Conservation (phyloP, 2,113 vertebrate species). For the Cavia porcellus region DNA sequence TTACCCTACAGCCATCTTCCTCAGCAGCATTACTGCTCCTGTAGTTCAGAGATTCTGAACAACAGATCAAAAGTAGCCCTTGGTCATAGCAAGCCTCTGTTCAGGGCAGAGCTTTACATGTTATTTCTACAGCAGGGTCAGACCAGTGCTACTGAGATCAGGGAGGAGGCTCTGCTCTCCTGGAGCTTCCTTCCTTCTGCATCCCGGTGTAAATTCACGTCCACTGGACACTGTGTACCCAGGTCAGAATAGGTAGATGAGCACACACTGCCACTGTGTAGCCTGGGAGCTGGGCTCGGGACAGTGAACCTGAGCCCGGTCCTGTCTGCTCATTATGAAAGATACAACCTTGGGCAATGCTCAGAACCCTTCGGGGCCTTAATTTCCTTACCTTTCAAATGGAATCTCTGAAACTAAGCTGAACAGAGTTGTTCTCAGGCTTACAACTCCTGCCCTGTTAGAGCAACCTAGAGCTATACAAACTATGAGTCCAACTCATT, state of each 20-base stretch:
- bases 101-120: neutral
- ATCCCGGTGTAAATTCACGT: neutral
- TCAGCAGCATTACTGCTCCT: neutral
- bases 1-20: neutral
- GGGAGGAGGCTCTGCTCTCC: neutral
- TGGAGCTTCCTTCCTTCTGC: neutral
- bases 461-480: neutral
- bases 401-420: neutral
- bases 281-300: neutral
- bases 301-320: neutral
- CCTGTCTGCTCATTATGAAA: neutral
- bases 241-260: neutral
- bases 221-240: neutral
- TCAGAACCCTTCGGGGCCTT: neutral
- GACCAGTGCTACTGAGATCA: neutral
- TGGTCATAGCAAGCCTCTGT: slow-evolving; percentile 1
- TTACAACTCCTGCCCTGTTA: neutral
- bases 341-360: neutral
- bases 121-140: neutral
- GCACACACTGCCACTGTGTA: neutral
- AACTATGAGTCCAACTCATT: neutral
- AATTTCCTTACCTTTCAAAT: slow-evolving; percentile 28
- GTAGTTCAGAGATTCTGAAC: neutral
- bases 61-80: neutral
- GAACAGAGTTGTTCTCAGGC: neutral